phyloP scores from a whole-genome alignment of 2,797 vertebrate genomes.

The Premnoplex brunnescens region DNA sequence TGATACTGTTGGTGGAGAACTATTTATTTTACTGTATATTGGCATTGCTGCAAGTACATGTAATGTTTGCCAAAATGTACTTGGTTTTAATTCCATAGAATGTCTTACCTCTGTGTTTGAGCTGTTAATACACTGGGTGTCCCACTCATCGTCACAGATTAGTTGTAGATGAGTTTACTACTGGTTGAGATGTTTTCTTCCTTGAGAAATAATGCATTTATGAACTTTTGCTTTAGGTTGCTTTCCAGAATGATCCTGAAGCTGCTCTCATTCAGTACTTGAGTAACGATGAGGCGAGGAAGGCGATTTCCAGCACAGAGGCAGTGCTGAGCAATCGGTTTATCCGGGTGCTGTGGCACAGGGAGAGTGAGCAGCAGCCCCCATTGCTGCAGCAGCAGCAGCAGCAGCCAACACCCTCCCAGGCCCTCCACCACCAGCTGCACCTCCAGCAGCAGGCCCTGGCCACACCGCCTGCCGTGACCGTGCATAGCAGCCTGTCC shows the following conservation, averaged over 20 bases:
- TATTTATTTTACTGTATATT: not conserved
- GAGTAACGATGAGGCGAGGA: conserved; percentile 90
- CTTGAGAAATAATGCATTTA: not conserved
- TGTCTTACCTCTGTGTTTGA: not conserved
- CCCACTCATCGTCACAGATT: not conserved
- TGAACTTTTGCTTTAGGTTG: conserved; percentile 80
- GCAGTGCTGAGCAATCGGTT: conserved; percentile 97
- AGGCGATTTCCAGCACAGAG: conserved; percentile 93
- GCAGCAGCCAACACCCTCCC: conserved; percentile 26
- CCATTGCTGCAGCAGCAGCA: conserved; percentile 63
- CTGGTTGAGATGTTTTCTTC: not conserved
- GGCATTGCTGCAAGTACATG: not conserved
- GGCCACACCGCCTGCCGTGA: conserved; percentile 35
- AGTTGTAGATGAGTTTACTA: not conserved
- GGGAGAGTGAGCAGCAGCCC: conserved; percentile 83
- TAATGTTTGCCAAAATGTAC: not conserved
- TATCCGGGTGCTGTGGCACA: conserved; percentile 94
- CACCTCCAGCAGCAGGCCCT: conserved; percentile 73
- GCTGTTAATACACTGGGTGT: not conserved
- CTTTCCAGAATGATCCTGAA: conserved; percentile 92
- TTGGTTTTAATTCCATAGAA: not conserved
- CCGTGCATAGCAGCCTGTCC: conserved; percentile 68
- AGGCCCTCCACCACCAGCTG: conserved; percentile 70
- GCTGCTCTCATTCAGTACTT: conserved; percentile 94
- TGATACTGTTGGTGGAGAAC: not conserved